Evolutionary conservation across 2,888 invertebrate species (phyloP), one percentile per base, ranked within the genome.

Genomic region (Lasioglossum morio): DNA sequence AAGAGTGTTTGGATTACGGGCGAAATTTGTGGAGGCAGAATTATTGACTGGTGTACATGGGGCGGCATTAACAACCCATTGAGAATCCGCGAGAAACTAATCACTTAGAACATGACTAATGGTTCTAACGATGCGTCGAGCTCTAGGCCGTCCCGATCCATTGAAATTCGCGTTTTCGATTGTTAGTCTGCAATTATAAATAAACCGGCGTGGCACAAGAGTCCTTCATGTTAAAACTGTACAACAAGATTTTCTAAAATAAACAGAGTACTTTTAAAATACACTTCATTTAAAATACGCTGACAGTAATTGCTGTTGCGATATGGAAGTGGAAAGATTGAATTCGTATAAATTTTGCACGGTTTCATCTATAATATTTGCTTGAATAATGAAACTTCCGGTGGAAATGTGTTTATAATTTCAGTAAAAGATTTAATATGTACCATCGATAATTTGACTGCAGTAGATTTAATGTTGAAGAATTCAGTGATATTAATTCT

Each of bases 71-170:
- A 60, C 43, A 60, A 27, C 30, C 30, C 60, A 77, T 43, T 60
- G 72, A 69, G 14, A 48, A 60, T 60, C 23, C 5, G 48, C 10
- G 60, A 70, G 72, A 37, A 77, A 60, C 48, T 77, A 72, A 81
- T 60, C 72, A 16, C 72, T 77, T 77, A 77, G 77, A 77, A 72
- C 60, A 4, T 77, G 46, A 72, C 8, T 63, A 72, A 72, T 48
- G 37, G 27, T 19, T 46, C 34, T 70, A 48, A 81, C 69, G 27
- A 5, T 37, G 16, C 37, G n/a, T 12, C 14, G 19, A 5, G 27
- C 5, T n/a, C 16, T 2, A 34, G 19, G 8, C 23, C 19, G 63
- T 7, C 16, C 12, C 2, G 30, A 63, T 63, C 30, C 63, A 30
- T 27, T 63, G 16, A 30, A 30, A 63, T 63, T 16, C 63, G 7